phyloP scores from a whole-genome alignment of 2,797 vertebrate species.

The Channallabes apus region DNA sequence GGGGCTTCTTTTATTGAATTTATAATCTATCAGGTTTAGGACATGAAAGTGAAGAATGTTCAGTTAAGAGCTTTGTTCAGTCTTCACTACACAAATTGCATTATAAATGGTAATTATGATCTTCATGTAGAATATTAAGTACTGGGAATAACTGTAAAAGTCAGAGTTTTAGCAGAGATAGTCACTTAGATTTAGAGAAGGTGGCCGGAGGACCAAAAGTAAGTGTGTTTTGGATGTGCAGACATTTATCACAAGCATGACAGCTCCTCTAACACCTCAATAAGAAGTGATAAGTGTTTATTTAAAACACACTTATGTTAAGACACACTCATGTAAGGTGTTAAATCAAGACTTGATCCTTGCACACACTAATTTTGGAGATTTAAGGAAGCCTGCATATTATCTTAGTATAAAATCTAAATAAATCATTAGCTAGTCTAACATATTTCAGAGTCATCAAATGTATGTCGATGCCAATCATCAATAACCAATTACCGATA shows the following conservation, averaged over 20 bases:
- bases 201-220: not conserved
- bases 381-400: not conserved
- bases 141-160: not conserved
- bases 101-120: slow-evolving; percentile 2
- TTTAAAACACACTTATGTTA: slow-evolving; percentile 66
- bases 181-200: not conserved
- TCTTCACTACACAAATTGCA: slow-evolving; percentile 10
- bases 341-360: slow-evolving; percentile 48
- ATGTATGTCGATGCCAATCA: too few relatives aligned
- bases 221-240: not conserved
- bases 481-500: too few relatives aligned
- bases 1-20: not conserved
- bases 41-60: not conserved
- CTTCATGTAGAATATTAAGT: not conserved
- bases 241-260: not conserved
- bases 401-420: not conserved
- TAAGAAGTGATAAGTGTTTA: slow-evolving; percentile 60
- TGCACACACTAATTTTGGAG: slow-evolving; percentile 43
- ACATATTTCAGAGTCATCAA: not conserved
- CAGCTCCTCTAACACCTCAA: too few relatives aligned
- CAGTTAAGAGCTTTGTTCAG: not conserved
- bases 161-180: not conserved
- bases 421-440: not conserved
- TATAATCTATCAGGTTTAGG: not conserved
- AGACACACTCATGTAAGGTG: slow-evolving; percentile 60